phyloP scores from a whole-genome alignment of 2,888 invertebrate species.

The Hirudinaria manillensis region DNA sequence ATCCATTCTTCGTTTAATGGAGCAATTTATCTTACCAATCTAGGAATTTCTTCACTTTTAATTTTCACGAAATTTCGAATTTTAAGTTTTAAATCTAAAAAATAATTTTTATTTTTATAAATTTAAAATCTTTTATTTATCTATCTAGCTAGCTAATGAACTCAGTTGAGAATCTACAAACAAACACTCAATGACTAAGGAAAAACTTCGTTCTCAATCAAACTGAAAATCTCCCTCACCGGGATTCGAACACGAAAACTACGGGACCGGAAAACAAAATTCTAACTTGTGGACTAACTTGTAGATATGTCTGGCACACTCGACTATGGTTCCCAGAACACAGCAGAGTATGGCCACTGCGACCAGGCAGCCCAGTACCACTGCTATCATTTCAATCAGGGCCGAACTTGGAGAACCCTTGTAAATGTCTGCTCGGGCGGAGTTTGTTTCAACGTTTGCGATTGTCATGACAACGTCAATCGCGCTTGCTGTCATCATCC shows the following conservation, averaged over 20 bases:
- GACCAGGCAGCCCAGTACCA: constrained; percentile 36
- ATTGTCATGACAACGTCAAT: not conserved
- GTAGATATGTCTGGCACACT: constrained; percentile 38
- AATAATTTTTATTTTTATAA: no score
- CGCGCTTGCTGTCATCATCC: not conserved
- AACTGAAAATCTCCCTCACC: no score
- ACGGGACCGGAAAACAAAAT: no score
- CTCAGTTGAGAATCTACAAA: no score
- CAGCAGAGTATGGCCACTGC: constrained; percentile 37
- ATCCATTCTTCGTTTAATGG: not conserved
- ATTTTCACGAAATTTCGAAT: no score
- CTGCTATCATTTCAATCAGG: constrained; percentile 30
- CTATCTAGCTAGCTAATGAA: no score
- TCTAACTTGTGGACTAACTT: constrained; percentile 31
- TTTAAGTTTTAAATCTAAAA: no score
- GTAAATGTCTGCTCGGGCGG: constrained; percentile 19
- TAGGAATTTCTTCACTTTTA: not conserved
- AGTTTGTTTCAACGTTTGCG: not conserved
- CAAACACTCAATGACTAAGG: no score
- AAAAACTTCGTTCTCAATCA: no score
- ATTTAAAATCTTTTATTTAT: no score
- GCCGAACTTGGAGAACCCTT: constrained; percentile 2
- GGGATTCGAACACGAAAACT: no score
- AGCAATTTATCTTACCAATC: not conserved
- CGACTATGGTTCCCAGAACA: constrained; percentile 36